Conservation (phyloP, 2,797 vertebrate species). For the Enteromius radiatus region DNA sequence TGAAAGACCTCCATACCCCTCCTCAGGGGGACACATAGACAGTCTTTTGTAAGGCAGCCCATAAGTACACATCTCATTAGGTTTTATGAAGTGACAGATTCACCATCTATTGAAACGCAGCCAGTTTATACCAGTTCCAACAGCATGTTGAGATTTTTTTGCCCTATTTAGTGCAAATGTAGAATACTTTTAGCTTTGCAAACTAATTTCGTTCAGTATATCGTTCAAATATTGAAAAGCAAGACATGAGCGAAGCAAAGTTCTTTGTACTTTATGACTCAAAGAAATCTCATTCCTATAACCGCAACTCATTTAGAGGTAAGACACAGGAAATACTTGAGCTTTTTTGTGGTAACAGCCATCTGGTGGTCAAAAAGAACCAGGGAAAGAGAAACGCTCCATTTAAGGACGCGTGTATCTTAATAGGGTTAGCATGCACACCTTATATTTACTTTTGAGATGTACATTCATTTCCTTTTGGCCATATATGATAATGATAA, state of each 20-base stretch:
- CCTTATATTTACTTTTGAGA: not conserved
- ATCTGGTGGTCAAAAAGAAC: not conserved
- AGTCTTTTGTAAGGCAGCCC: conserved; percentile 38
- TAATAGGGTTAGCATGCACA: conserved; percentile 13
- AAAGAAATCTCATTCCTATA: not conserved
- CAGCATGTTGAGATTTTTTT: not conserved
- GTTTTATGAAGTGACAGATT: conserved; percentile 15
- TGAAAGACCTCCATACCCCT: conserved; percentile 54
- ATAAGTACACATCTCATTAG: conserved; percentile 58
- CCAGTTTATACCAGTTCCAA: conserved; percentile 44
- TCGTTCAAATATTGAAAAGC: not conserved
- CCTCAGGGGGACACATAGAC: conserved; percentile 38
- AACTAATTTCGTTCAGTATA: not conserved
- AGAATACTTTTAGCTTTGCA: conserved; percentile 1
- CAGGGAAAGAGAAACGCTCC: not conserved
- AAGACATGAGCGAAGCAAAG: not conserved
- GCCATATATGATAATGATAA: not conserved
- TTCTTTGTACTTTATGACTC: not conserved
- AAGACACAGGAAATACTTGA: conserved; percentile 5
- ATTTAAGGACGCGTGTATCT: not conserved
- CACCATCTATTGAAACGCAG: conserved; percentile 33
- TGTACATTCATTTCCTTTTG: conserved; percentile 1
- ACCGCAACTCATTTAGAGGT: not conserved
- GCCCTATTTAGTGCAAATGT: conserved; percentile 1
- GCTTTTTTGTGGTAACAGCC: not conserved